Conservation (phyloP, 2,113 vertebrate genomes). For the Microtus ochrogaster region DNA sequence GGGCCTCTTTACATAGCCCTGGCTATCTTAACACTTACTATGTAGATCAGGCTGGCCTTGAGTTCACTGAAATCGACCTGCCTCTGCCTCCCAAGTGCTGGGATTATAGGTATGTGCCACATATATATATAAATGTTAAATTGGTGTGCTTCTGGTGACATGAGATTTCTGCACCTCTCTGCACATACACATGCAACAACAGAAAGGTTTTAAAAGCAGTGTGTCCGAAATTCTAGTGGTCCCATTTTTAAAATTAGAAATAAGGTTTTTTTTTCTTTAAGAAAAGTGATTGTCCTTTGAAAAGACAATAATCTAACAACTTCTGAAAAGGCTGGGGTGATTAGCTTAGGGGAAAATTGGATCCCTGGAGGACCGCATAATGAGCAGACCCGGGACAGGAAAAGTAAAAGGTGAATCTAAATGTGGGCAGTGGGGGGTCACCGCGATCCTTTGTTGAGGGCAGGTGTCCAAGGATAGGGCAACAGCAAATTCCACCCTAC, state of each 20-base stretch:
- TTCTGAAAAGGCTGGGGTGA: slow-evolving; percentile 63
- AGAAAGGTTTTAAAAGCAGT: slow-evolving; percentile 12
- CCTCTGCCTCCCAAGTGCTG: background rate
- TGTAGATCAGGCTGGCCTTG: background rate
- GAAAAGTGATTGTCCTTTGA: slow-evolving; percentile 41
- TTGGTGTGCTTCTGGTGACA: background rate
- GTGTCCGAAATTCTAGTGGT: background rate
- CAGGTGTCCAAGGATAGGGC: slow-evolving; percentile 69
- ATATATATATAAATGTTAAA: background rate
- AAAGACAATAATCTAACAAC: slow-evolving; percentile 54
- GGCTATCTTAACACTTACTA: background rate
- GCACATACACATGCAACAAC: background rate
- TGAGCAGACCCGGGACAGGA: slow-evolving; percentile 50
- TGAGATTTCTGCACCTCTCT: background rate
- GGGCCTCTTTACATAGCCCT: background rate
- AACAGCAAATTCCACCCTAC: background rate
- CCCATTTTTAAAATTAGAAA: slow-evolving; percentile 20
- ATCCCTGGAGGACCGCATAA: slow-evolving; percentile 65
- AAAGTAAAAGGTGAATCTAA: slow-evolving; percentile 76
- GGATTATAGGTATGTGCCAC: background rate
- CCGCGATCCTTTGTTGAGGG: slow-evolving; percentile 58
- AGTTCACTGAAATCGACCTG: background rate
- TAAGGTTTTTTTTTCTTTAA: background rate
- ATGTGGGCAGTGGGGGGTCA: slow-evolving; percentile 32
- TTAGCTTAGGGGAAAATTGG: slow-evolving; percentile 61